Evolutionary conservation across 2,888 invertebrate species (phyloP).

Genomic region (Pachycephus smyrnensis): DNA sequence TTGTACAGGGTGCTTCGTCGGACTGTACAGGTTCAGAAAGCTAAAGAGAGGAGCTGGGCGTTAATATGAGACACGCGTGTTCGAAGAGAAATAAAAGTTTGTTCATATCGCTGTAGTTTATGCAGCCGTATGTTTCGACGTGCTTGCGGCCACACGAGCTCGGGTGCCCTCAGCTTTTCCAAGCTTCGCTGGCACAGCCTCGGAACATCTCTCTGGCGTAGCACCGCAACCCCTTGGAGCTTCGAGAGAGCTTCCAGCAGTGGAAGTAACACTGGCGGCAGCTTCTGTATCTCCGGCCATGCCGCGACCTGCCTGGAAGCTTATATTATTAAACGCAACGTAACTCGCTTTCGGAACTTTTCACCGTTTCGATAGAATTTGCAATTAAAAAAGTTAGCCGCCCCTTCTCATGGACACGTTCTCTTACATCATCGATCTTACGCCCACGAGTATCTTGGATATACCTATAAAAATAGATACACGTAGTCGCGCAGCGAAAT

Average conservation of each 20-base stretch:
- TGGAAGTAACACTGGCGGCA: background rate
- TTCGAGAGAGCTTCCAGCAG: background rate
- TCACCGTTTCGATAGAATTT: conserved; percentile 20
- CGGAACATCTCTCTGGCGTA: background rate
- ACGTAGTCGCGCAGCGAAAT: background rate
- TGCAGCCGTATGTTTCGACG: conserved; percentile 16
- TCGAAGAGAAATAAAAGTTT: conserved; percentile 25
- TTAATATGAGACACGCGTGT: conserved; percentile 27
- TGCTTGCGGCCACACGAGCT: conserved; percentile 5
- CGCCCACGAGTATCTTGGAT: background rate
- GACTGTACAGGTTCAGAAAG: conserved; percentile 1
- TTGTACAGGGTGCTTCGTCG: background rate
- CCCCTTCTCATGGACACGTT: background rate
- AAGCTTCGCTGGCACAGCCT: background rate
- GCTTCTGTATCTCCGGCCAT: background rate
- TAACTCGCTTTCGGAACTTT: conserved; percentile 22
- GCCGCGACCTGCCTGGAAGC: background rate
- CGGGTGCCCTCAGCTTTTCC: background rate
- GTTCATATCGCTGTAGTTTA: conserved; percentile 20
- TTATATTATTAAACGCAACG: conserved; percentile 5
- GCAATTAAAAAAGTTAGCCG: conserved; percentile 19
- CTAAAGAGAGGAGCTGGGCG: conserved; percentile 10
- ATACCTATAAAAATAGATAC: background rate
- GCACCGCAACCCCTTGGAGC: background rate
- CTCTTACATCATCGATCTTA: background rate